Percentiles rank a stretch among this genome's conserved stretches.
Conservation (phyloP, 2,888 invertebrate species). For the Agrochola circellaris region DNA sequence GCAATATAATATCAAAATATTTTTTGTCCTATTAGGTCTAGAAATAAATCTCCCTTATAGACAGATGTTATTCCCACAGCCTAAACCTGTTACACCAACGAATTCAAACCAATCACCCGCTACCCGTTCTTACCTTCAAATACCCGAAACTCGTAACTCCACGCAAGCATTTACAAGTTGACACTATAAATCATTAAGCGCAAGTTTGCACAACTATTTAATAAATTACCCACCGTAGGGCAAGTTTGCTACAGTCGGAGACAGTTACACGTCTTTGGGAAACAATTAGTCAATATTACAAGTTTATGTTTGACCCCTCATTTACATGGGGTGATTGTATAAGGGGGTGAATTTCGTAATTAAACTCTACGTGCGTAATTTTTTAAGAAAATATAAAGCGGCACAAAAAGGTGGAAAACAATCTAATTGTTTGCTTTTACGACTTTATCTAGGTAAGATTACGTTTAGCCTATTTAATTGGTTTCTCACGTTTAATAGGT, state of each 20-base stretch:
- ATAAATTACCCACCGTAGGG: slow-evolving; percentile 55
- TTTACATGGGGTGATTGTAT: slow-evolving; percentile 68
- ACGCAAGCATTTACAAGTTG: slow-evolving; percentile 52
- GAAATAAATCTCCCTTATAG: background rate
- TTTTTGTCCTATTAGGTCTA: too few species aligned
- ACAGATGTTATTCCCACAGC: background rate
- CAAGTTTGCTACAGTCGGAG: slow-evolving; percentile 56
- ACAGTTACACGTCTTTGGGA: slow-evolving; percentile 75
- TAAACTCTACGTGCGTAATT: too few species aligned
- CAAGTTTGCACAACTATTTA: slow-evolving; percentile 61
- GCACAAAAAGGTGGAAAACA: too few species aligned
- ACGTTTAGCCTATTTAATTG: too few species aligned
- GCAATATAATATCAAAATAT: too few species aligned
- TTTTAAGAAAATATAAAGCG: too few species aligned
- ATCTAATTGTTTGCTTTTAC: too few species aligned
- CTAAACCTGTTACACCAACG: slow-evolving; percentile 1
- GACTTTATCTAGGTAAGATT: too few species aligned
- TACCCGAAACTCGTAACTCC: slow-evolving; percentile 49
- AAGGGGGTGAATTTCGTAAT: slow-evolving; percentile 21
- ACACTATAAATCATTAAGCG: slow-evolving; percentile 58
- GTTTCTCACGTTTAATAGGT: too few species aligned
- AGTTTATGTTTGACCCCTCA: slow-evolving; percentile 77
- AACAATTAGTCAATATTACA: slow-evolving; percentile 80
- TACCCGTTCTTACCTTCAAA: background rate
- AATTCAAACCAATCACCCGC: slow-evolving; percentile 4